A percentile compares a stretch with the other conserved stretches of the same genome.
phyloP scores from a whole-genome alignment of 2,888 invertebrate species.

The Hypselothyrea guttata region DNA sequence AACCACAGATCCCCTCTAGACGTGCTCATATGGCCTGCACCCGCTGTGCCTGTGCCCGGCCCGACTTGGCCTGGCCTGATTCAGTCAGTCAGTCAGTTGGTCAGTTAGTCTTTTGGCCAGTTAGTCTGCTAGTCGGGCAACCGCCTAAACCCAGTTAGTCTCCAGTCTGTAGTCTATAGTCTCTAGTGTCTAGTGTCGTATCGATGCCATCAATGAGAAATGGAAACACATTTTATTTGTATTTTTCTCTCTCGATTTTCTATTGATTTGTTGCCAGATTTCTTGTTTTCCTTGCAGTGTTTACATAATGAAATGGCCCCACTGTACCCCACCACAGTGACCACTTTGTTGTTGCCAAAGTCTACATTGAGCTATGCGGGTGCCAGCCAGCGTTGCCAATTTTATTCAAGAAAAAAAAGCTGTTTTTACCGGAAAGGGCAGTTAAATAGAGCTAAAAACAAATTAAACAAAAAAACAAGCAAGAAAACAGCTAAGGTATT shows the following conservation, averaged over 20 bases:
- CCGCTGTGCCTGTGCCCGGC: conserved; percentile 28
- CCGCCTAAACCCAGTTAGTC: too few species aligned
- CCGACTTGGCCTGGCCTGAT: background rate
- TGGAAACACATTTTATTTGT: conserved; percentile 39
- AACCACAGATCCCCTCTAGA: conserved; percentile 34
- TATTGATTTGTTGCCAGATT: conserved; percentile 76
- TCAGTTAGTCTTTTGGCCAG: conserved; percentile 16
- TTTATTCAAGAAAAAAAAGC: too few species aligned
- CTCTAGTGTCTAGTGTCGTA: too few species aligned
- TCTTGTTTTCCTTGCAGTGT: conserved; percentile 74
- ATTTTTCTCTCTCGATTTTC: conserved; percentile 43
- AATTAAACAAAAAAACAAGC: too few species aligned
- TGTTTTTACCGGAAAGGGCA: too few species aligned
- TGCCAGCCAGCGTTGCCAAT: too few species aligned
- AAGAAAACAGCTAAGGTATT: too few species aligned
- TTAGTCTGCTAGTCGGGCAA: conserved; percentile 9
- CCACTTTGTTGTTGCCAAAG: conserved; percentile 33
- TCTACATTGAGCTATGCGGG: conserved; percentile 59
- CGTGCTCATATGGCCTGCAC: conserved; percentile 26
- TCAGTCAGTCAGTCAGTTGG: conserved; percentile 39
- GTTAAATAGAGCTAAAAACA: too few species aligned
- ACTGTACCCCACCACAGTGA: conserved; percentile 24
- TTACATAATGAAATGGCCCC: conserved; percentile 73
- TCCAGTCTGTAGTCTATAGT: too few species aligned
- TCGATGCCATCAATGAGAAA: conserved; percentile 53